These are phyloP conservation scores for Leptinotarsa undecemlineata DNA, from an alignment of 1,140 invertebrate species.

Conservation along the genomic window DNA sequence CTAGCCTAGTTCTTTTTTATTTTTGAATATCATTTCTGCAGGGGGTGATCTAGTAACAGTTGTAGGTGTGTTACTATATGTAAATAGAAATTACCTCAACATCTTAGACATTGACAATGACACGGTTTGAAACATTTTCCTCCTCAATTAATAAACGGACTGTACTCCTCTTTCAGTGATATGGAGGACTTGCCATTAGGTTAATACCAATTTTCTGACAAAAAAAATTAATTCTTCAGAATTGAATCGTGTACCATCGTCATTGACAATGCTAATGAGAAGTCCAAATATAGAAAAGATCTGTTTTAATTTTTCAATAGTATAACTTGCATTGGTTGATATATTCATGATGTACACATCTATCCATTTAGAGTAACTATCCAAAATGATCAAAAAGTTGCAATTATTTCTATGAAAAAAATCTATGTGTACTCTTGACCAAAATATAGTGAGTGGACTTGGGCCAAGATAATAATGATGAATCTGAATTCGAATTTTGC, in stretches of 20 bases:
- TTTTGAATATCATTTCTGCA: background rate
- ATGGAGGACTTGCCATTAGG: constrained; percentile 15
- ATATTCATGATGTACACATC: constrained; percentile 36
- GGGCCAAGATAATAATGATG: constrained; percentile 21
- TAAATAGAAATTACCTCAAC: constrained; percentile 24
- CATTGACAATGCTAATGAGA: constrained; percentile 23
- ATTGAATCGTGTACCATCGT: constrained; percentile 38
- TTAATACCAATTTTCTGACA: constrained; percentile 31
- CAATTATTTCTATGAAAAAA: constrained; percentile 28
- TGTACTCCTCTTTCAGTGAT: constrained; percentile 29
- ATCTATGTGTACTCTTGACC: constrained; percentile 31
- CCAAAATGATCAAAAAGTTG: constrained; percentile 28
- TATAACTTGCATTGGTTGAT: constrained; percentile 25
- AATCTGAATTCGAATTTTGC: constrained; percentile 22
- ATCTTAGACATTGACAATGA: constrained; percentile 16
- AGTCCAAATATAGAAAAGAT: constrained; percentile 40
- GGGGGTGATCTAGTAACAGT: background rate
- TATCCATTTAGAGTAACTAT: constrained; percentile 40
- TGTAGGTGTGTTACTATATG: constrained; percentile 4
- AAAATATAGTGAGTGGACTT: constrained; percentile 24
- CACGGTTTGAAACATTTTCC: background rate
- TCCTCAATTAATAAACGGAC: background rate
- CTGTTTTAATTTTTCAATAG: constrained; percentile 35
- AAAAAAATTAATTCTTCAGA: constrained; percentile 21
- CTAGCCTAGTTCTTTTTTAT: constrained; percentile 8